Percentiles rank a stretch among this genome's conserved stretches.
These are phyloP conservation scores for Steatornis caripensis DNA, from an alignment of 2,113 vertebrate genomes.

Conservation along the genomic window DNA sequence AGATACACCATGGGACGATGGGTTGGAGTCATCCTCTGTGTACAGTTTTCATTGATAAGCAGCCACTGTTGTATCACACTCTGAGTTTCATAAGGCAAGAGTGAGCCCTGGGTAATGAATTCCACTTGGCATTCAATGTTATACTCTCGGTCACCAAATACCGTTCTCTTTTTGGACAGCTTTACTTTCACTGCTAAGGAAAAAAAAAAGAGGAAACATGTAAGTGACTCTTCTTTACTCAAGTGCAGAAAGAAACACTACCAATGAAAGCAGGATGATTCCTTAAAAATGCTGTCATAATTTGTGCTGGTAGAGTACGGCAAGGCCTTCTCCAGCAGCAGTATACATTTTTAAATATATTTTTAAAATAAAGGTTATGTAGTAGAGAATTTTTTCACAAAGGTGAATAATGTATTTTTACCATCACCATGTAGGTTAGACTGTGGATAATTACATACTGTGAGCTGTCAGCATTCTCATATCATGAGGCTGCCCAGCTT, in stretches of 20 bases:
- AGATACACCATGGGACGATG: conserved; percentile 79
- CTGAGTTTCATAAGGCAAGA: conserved; percentile 82
- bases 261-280: background rate
- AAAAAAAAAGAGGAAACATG: background rate
- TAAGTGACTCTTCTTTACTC: background rate
- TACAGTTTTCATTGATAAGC: conserved; percentile 82
- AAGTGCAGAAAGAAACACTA: background rate
- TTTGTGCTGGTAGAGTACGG: background rate
- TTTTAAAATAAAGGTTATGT: background rate
- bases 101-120: conserved; percentile 77
- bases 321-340: background rate
- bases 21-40: conserved; percentile 62
- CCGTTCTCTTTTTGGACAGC: conserved; percentile 71
- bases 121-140: conserved; percentile 82
- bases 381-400: background rate
- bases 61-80: conserved; percentile 85
- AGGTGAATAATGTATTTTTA: background rate
- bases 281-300: background rate
- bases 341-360: background rate
- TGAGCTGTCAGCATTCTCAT: background rate
- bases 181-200: conserved; percentile 83
- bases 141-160: conserved; percentile 70
- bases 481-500: background rate
- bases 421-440: background rate
- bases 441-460: background rate